Evolutionary conservation across 2,888 invertebrate genomes (phyloP).

Genomic region (Aleiodes leptofemur): DNA sequence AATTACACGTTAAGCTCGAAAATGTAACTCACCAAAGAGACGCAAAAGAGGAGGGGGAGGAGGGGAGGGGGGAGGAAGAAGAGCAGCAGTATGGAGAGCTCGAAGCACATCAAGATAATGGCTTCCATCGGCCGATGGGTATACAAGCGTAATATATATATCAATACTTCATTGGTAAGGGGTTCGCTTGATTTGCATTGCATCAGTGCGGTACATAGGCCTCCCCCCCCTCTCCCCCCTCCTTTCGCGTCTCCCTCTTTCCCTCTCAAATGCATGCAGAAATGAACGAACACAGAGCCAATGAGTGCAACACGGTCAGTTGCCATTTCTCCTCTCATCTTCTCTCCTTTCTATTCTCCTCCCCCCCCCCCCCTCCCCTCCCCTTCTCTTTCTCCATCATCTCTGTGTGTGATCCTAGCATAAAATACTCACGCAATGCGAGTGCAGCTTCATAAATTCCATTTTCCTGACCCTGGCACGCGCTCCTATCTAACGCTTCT

Average conservation of each 20-base stretch:
- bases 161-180: slow-evolving; percentile 55
- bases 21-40: slow-evolving; percentile 6
- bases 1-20: slow-evolving; percentile 32
- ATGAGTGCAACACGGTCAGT: slow-evolving; percentile 39
- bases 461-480: slow-evolving; percentile 41
- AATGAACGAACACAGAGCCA: neutral
- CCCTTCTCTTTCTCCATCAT: too few relatives aligned
- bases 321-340: slow-evolving; percentile 19
- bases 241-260: slow-evolving; percentile 30
- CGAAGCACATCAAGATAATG: slow-evolving; percentile 65
- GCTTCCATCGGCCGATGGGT: slow-evolving; percentile 64
- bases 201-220: slow-evolving; percentile 53
- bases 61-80: neutral
- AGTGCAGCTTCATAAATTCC: slow-evolving; percentile 37
- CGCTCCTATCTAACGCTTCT: slow-evolving; percentile 34
- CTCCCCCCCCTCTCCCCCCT: slow-evolving; percentile 27
- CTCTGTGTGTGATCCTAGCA: slow-evolving; percentile 12
- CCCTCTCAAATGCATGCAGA: slow-evolving; percentile 21
- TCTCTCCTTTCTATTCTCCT: neutral
- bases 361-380: neutral
- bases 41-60: neutral
- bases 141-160: slow-evolving; percentile 35
- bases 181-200: slow-evolving; percentile 69
- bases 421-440: slow-evolving; percentile 27
- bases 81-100: slow-evolving; percentile 9